Percentiles rank a stretch among this genome's conserved stretches.
These are phyloP conservation scores for Podiceps cristatus DNA, from an alignment of 2,113 vertebrate genomes.

Conservation along the genomic window DNA sequence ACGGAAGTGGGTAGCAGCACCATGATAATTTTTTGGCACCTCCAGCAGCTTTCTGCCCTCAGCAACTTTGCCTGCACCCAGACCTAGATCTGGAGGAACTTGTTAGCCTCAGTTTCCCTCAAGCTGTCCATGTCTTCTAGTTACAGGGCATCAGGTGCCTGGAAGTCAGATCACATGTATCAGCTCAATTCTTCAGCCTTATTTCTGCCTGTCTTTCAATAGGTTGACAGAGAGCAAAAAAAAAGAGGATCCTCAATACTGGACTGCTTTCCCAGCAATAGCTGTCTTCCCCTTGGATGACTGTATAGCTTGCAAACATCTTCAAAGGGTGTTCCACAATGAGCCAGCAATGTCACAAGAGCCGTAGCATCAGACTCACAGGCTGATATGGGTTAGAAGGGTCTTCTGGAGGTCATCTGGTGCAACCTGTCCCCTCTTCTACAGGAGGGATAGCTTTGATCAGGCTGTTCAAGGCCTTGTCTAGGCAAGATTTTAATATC, in stretches of 20 bases:
- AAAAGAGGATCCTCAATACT: neutral
- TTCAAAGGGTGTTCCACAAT: neutral
- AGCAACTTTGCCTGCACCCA: neutral
- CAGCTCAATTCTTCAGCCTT: neutral
- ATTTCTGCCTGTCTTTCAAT: neutral
- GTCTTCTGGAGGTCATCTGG: neutral
- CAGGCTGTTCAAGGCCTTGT: neutral
- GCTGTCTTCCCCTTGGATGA: neutral
- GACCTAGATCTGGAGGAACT: neutral
- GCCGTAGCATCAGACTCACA: neutral
- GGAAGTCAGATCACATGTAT: neutral
- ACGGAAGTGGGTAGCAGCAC: neutral
- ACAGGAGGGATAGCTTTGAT: neutral
- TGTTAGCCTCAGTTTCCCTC: neutral
- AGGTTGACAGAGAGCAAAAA: neutral
- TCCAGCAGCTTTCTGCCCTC: neutral
- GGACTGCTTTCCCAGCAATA: neutral
- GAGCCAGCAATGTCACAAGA: neutral
- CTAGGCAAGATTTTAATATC: neutral
- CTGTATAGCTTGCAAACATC: neutral
- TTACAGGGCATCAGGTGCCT: neutral
- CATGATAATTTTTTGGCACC: neutral
- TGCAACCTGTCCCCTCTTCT: neutral
- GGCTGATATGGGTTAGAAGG: fast-evolving
- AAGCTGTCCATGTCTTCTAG: neutral